phyloP scores from a whole-genome alignment of 1,140 invertebrate species.

The Sipha flava region DNA sequence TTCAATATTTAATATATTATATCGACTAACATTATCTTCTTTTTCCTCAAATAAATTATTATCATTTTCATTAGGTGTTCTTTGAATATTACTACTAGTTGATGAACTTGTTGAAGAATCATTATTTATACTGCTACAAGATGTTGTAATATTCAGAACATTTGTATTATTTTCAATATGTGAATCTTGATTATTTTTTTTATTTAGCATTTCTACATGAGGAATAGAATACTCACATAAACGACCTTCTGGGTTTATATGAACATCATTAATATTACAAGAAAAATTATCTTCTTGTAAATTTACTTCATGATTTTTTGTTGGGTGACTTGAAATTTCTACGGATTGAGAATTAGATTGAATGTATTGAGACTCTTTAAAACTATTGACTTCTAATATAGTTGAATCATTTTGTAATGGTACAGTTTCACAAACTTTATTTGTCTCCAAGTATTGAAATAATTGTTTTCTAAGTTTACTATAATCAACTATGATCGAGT shows the following conservation, averaged over 20 bases:
- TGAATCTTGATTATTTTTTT: not conserved
- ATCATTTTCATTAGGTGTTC: too few species aligned
- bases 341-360: not conserved
- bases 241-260: not conserved
- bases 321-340: not conserved
- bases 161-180: not conserved
- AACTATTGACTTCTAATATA: not conserved
- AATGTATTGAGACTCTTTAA: not conserved
- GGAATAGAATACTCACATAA: not conserved
- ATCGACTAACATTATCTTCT: not conserved
- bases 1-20: not conserved
- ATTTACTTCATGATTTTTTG: not conserved
- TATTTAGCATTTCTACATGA: not conserved
- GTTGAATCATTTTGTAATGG: not conserved
- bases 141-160: not conserved
- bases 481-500: not conserved
- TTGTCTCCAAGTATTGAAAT: not conserved
- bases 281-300: not conserved
- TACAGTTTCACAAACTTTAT: not conserved
- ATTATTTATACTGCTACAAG: not conserved
- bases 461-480: not conserved
- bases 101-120: not conserved
- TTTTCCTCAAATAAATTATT: not conserved
- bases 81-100: not conserved
- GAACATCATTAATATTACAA: not conserved